A percentile compares a stretch with the other conserved stretches of the same genome.
phyloP scores from a whole-genome alignment of 2,888 invertebrate species.

The Ecliptopera silaceata region DNA sequence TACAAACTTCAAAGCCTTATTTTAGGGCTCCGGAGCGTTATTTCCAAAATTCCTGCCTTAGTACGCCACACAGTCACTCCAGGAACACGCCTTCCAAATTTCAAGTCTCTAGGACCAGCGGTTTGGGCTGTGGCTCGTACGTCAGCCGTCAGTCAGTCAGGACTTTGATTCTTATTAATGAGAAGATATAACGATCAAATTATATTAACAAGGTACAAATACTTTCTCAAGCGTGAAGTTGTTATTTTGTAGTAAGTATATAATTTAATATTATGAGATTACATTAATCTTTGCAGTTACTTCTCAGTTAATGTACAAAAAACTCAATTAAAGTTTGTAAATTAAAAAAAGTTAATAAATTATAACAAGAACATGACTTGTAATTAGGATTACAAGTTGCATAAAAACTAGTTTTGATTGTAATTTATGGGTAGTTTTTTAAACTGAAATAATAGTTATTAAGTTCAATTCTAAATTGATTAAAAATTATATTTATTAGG shows the following conservation, averaged over 20 bases:
- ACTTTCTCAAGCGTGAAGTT: neutral
- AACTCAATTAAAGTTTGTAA: too few relatives aligned
- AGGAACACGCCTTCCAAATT: too few relatives aligned
- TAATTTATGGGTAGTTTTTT: neutral
- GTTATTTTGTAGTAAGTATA: neutral
- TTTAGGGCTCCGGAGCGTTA: too few relatives aligned
- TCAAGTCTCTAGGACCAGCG: too few relatives aligned
- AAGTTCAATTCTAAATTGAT: neutral
- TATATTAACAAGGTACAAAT: neutral
- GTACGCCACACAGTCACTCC: too few relatives aligned
- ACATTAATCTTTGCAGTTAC: neutral
- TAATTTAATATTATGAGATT: conserved; percentile 1
- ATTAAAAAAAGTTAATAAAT: too few relatives aligned
- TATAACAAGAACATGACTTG: neutral
- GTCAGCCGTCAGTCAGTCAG: too few relatives aligned
- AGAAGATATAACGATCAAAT: neutral
- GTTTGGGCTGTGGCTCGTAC: too few relatives aligned
- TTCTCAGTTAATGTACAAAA: neutral
- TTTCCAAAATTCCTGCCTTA: too few relatives aligned
- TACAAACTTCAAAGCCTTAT: too few relatives aligned
- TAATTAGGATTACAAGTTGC: neutral
- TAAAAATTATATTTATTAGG: too few relatives aligned
- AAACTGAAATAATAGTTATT: neutral
- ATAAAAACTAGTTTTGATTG: neutral
- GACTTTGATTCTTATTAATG: too few relatives aligned